Evolutionary conservation across 1,140 invertebrate genomes (phyloP), one percentile per base, ranked within the genome.

Genomic region (Ephestia elutella): DNA sequence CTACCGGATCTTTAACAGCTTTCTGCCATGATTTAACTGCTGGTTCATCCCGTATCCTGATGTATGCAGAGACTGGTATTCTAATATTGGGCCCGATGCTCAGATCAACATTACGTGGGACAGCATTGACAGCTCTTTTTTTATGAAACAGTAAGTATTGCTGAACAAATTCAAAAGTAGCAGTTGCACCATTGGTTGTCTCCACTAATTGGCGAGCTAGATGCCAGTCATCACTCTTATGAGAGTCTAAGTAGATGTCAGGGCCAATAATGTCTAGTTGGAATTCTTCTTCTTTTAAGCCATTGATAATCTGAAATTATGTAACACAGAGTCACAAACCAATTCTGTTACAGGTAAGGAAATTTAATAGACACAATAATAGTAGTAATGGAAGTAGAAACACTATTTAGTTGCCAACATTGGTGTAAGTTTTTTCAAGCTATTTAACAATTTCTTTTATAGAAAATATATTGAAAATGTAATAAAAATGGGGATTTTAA

Each of bases 11-110:
- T 65, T 68, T 82, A 9, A 86, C 66, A 18, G 66, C 64, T 60
- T 73, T 81, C 18, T 62, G 63, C 85, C 85, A 89, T 18, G 68
- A 71, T 48, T 82, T 80, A 0, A 84, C 60, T 51, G 78, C 63
- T 59, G 80, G 71, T 60, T 86, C 78, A 72, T 86, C 81, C 68
- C 80, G 83, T 9, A 84, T 64, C 70, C 73, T 85, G 25, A 81
- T 73, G 54, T 76, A 89, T 32, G 71, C 59, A n/a, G 86, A 82
- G 2, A 90, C 71, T 28, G 89, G 89, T 70, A 90, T 89, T 65
- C 79, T 83, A 15, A 89, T 81, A 64, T 85, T 78, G 28, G 84
- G 77, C 7, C 86, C 86, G 64, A 90, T 86, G 61, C 72, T 76
- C 21, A 90, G 62, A 64, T 89, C 83, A 8, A 80, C 76, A 78